Conservation (phyloP, 2,113 vertebrate genomes). For the Seriola quinqueradiata region DNA sequence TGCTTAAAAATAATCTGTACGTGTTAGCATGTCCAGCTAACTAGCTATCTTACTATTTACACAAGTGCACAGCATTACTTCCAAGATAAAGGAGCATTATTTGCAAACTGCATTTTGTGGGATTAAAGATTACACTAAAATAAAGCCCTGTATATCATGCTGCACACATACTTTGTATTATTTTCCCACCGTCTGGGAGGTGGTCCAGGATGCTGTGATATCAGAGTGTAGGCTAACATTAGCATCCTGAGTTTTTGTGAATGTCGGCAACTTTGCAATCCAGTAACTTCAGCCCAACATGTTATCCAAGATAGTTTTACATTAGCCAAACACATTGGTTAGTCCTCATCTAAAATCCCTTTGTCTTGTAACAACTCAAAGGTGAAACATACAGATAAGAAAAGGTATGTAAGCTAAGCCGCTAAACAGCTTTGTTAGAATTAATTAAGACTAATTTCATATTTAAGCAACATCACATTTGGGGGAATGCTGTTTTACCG, state of each 20-base stretch:
- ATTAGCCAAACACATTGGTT: neutral
- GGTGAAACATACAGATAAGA: neutral
- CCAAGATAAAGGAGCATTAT: neutral
- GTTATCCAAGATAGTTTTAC: neutral
- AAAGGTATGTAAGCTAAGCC: too few relatives aligned
- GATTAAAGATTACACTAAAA: neutral
- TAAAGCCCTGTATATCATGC: too few relatives aligned
- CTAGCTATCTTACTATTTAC: neutral
- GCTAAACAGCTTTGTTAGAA: neutral
- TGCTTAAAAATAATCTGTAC: neutral
- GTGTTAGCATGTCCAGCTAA: neutral
- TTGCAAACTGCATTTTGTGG: too few relatives aligned
- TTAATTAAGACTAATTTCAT: too few relatives aligned
- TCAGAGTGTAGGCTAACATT: neutral
- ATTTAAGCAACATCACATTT: too few relatives aligned
- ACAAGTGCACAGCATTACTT: neutral
- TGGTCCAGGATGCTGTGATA: neutral
- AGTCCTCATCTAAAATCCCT: neutral
- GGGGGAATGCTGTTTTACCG: too few relatives aligned
- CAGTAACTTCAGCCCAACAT: neutral
- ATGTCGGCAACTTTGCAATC: neutral
- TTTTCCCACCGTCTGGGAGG: neutral
- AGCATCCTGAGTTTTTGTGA: neutral
- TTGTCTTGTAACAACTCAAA: neutral
- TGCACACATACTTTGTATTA: too few relatives aligned